Conservation (phyloP, 1,140 invertebrate genomes). For the Ooceraea biroi region DNA sequence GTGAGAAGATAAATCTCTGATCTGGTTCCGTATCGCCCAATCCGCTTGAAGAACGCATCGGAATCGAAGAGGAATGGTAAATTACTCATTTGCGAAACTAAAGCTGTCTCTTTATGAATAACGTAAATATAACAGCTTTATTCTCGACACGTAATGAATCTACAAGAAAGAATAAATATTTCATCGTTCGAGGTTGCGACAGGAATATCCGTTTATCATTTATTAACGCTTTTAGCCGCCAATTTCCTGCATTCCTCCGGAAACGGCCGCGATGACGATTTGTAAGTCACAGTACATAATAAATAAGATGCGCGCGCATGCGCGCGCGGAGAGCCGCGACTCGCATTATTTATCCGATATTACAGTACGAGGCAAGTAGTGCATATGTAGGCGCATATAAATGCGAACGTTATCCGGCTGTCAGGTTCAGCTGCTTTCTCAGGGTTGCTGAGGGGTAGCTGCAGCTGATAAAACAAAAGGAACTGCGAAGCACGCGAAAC, state of each 20-base stretch:
- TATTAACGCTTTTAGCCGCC: not conserved
- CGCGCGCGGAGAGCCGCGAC: not conserved
- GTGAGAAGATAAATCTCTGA: slow-evolving; percentile 15
- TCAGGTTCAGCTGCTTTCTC: slow-evolving; percentile 64
- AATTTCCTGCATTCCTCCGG: not conserved
- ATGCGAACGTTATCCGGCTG: slow-evolving; percentile 50
- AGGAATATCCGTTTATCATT: not conserved
- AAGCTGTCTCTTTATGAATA: not conserved
- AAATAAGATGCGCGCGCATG: slow-evolving; percentile 2
- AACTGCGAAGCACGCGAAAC: slow-evolving; percentile 51
- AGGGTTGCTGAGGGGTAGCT: slow-evolving; percentile 51
- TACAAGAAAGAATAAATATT: too few relatives aligned
- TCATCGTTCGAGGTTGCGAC: too few relatives aligned
- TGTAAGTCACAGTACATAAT: not conserved
- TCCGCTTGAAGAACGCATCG: too few relatives aligned
- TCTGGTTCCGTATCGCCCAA: too few relatives aligned
- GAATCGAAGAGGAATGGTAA: not conserved
- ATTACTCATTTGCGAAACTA: not conserved
- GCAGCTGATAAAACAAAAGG: slow-evolving; percentile 67
- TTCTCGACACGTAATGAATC: too few relatives aligned
- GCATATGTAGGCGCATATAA: slow-evolving; percentile 48
- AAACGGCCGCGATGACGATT: not conserved
- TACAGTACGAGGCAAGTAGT: slow-evolving; percentile 13
- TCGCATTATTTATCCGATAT: slow-evolving; percentile 57
- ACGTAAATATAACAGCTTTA: too few relatives aligned